Evolutionary conservation across 1,140 invertebrate genomes (phyloP), one percentile per base, ranked within the genome.

Genomic region (Cylas formicarius): DNA sequence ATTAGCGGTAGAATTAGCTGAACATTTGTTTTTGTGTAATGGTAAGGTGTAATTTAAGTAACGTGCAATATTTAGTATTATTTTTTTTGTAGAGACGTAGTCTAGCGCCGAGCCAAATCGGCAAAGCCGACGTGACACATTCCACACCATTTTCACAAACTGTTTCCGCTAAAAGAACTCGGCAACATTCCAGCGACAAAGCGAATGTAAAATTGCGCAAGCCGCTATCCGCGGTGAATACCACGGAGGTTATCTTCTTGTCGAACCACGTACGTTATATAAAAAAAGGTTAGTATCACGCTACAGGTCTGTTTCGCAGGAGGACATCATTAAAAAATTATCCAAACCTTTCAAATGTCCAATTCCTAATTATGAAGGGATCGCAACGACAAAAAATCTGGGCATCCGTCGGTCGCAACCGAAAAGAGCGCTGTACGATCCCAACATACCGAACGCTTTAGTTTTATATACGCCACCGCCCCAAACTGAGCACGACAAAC

Each of bases 321-420:
- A 90, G 68, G 72, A 73, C 31, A 66, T 87, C 10, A 93, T 97
- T 44, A 77, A 77, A 44, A 82, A 83, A 55, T 61, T 97, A 1
- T 81, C 75, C n/a, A 86, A 84, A 60, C 90, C 92, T 4, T 99
- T 98, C 61, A 89, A 90, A 72, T 85, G 97, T 32, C 95, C 96
- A 4, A 87, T 97, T 47, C 80, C 84, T 10, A 93, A 95, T 58
- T 99, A 97, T 70, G 72, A 81, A 26, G 72, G 77, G 1, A 80
- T 78, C 21, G 80, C 77, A 58, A 76, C 83, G 60, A 76, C 77
- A 20, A 75, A 71, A 63, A 76, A 70, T 57, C 66, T 77, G 42
- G 75, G 75, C 1, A 72, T 92, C 29, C 70, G 79, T 36, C 70
- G 86, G 24, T 68, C 74, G 52, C 80, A 80, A 11, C 72, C 78